Evolutionary conservation across 2,113 vertebrate species (phyloP).

Genomic region (Pituophis catenifer): DNA sequence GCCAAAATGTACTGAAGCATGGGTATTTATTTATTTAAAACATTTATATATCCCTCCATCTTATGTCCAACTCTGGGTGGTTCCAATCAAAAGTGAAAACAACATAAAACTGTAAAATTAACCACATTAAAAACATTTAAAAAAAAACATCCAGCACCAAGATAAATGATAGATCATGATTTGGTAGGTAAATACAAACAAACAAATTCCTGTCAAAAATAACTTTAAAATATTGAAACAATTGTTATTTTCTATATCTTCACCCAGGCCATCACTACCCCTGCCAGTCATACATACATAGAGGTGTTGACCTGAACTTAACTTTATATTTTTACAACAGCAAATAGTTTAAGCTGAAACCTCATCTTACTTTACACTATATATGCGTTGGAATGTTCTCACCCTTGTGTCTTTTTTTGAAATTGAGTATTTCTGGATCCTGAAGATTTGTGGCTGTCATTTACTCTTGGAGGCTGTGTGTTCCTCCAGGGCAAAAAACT

Average conservation of each 20-base stretch:
- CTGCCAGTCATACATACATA: not conserved
- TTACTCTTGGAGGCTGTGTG: not conserved
- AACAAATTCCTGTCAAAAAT: not conserved
- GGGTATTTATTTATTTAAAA: not conserved
- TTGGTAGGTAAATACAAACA: not conserved
- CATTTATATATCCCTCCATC: not conserved
- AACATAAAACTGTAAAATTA: not conserved
- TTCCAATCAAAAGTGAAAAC: not conserved
- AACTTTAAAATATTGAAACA: not conserved
- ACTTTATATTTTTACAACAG: not conserved
- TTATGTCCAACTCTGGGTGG: not conserved
- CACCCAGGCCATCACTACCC: no score
- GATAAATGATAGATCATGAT: not conserved
- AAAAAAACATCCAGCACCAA: not conserved
- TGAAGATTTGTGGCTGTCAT: not conserved
- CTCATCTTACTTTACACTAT: not conserved
- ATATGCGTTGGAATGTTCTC: not conserved
- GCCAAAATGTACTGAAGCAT: not conserved
- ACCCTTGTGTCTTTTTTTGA: not conserved
- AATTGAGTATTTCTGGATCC: not conserved
- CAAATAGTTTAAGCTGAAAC: not conserved
- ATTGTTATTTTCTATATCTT: not conserved
- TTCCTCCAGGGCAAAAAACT: not conserved
- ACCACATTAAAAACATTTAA: not conserved
- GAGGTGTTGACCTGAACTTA: not conserved